phyloP scores from a whole-genome alignment of 2,113 vertebrate species.

The Capricornis sumatraensis region DNA sequence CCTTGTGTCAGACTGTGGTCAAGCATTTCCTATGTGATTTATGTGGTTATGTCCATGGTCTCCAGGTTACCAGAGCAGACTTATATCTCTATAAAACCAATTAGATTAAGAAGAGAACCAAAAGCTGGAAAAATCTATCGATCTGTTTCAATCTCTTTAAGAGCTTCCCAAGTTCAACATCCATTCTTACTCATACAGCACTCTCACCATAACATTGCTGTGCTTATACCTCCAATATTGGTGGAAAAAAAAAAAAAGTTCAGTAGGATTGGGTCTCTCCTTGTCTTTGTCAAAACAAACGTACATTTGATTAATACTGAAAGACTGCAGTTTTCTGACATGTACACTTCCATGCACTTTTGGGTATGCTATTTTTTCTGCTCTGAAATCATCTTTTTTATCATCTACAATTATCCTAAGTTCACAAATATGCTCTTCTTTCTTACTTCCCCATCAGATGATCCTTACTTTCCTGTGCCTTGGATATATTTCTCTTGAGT shows the following conservation, averaged over 20 bases:
- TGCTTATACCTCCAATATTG: not conserved
- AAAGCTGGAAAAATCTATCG: not conserved
- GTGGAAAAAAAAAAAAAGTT: rapidly evolving
- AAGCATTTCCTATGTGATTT: not conserved
- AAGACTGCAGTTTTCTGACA: not conserved
- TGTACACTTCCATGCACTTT: not conserved
- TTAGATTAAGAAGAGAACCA: not conserved
- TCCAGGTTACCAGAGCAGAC: not conserved
- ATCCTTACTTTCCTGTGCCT: not conserved
- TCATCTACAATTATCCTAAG: not conserved
- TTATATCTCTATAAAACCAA: not conserved
- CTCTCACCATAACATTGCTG: not conserved
- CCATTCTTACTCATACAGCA: not conserved
- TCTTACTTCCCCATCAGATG: not conserved
- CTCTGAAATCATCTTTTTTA: not conserved
- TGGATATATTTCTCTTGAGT: not conserved
- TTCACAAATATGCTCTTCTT: not conserved
- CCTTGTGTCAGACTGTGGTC: not conserved
- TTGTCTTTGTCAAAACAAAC: not conserved
- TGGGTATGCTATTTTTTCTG: not conserved
- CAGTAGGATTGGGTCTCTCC: not conserved
- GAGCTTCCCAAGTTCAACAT: not conserved
- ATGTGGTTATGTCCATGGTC: not conserved
- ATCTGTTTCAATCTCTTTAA: not conserved
- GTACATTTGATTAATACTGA: not conserved